Evolutionary conservation across 2,888 invertebrate species (phyloP).

Genomic region (Neoscelio sp.): DNA sequence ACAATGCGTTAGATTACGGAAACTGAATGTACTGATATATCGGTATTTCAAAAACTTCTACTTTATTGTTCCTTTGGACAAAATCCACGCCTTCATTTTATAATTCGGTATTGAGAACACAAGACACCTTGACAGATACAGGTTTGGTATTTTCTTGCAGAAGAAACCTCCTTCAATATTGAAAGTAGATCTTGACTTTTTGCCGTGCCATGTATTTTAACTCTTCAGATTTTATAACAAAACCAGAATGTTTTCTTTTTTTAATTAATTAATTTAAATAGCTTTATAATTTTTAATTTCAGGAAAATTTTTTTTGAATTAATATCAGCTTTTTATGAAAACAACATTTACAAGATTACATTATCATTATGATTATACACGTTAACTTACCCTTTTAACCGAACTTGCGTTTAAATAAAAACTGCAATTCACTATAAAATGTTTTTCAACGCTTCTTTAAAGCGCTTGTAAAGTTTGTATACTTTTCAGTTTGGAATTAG

Average conservation of each 20-base stretch:
- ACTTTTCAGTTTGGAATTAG: slow-evolving; percentile 5
- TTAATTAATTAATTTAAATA: too few relatives aligned
- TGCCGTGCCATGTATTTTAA: too few relatives aligned
- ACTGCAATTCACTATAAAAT: slow-evolving; percentile 10
- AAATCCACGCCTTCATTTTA: slow-evolving; percentile 43
- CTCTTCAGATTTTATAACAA: neutral
- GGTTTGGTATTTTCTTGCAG: slow-evolving; percentile 19
- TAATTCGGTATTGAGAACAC: slow-evolving; percentile 10
- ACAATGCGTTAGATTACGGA: slow-evolving; percentile 9
- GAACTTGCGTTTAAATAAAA: too few relatives aligned
- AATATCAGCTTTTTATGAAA: too few relatives aligned
- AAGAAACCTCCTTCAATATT: slow-evolving; percentile 19
- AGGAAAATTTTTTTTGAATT: too few relatives aligned
- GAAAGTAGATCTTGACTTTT: slow-evolving; percentile 9
- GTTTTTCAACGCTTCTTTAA: neutral
- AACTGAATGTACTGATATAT: slow-evolving; percentile 19
- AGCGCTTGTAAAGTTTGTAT: slow-evolving; percentile 37
- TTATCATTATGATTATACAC: too few relatives aligned
- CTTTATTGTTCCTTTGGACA: slow-evolving; percentile 40
- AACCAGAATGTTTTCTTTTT: neutral
- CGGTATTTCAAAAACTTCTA: slow-evolving; percentile 19
- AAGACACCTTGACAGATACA: slow-evolving; percentile 28
- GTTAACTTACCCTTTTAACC: too few relatives aligned
- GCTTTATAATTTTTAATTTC: too few relatives aligned
- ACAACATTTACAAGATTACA: too few relatives aligned